These are phyloP conservation scores for Clepsis dumicolana DNA, from an alignment of 2,888 invertebrate species.

Conservation along the genomic window DNA sequence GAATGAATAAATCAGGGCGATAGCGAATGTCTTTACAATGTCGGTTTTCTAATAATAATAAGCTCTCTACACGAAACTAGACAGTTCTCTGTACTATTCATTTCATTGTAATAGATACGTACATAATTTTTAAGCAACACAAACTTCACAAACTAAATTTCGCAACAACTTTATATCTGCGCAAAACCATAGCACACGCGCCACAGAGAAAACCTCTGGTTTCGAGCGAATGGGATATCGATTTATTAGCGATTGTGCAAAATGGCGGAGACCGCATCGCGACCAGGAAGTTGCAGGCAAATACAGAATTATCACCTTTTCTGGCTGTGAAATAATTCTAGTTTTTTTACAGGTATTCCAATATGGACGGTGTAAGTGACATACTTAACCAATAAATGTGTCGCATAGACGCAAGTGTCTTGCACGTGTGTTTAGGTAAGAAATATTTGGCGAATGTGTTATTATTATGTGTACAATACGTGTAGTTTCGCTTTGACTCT, in stretches of 20 bases:
- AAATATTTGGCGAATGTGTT: too few species aligned
- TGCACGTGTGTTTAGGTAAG: too few species aligned
- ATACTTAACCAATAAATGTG: not conserved
- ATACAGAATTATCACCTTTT: not conserved
- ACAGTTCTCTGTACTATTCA: not conserved
- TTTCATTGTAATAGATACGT: not conserved
- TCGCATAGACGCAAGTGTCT: too few species aligned
- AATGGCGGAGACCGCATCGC: slow-evolving; percentile 49
- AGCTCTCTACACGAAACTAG: too few species aligned
- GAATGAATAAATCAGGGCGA: too few species aligned
- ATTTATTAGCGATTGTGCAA: slow-evolving; percentile 54
- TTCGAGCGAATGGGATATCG: slow-evolving; percentile 48
- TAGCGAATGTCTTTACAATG: too few species aligned
- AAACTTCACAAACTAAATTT: not conserved
- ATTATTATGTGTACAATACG: too few species aligned
- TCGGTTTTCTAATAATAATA: too few species aligned
- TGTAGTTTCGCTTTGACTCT: too few species aligned
- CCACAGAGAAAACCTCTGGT: slow-evolving; percentile 61
- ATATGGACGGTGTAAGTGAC: too few species aligned
- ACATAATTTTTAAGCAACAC: too few species aligned
- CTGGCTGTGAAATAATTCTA: not conserved
- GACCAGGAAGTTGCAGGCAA: slow-evolving; percentile 23
- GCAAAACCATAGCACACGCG: slow-evolving; percentile 56
- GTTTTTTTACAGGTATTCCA: too few species aligned
- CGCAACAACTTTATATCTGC: slow-evolving; percentile 43